These are phyloP conservation scores for Pasiphila rectangulata DNA, from an alignment of 2,888 invertebrate genomes.

Conservation along the genomic window DNA sequence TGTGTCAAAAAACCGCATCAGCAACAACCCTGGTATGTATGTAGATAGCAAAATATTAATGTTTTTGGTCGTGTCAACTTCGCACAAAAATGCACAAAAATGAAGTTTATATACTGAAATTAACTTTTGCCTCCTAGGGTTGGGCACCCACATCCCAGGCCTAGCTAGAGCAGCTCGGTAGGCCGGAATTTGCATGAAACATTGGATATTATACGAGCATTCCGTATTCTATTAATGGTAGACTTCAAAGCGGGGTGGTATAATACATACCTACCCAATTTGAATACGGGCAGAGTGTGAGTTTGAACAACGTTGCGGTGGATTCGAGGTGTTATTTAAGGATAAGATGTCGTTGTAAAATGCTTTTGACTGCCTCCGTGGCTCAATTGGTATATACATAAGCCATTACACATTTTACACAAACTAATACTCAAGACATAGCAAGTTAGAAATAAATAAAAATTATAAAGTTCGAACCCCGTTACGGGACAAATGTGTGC, in stretches of 20 bases:
- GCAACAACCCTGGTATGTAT: too few species aligned
- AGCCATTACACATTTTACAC: too few species aligned
- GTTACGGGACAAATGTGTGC: too few species aligned
- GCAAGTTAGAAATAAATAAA: too few species aligned
- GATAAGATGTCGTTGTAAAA: constrained; percentile 2
- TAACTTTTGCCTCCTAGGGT: background rate
- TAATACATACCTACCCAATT: constrained; percentile 28
- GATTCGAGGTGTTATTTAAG: constrained; percentile 15
- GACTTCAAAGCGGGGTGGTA: constrained; percentile 35
- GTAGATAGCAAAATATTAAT: background rate
- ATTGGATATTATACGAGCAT: constrained; percentile 42
- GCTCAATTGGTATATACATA: too few species aligned
- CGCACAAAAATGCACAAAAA: too few species aligned
- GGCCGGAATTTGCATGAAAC: constrained; percentile 49
- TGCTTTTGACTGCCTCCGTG: background rate
- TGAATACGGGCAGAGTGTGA: constrained; percentile 25
- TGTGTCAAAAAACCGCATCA: too few species aligned
- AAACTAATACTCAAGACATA: too few species aligned
- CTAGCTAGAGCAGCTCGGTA: constrained; percentile 32
- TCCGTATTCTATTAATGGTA: constrained; percentile 50
- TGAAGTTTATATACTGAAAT: background rate
- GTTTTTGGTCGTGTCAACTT: too few species aligned
- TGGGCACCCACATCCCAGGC: constrained; percentile 16
- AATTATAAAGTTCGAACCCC: too few species aligned
- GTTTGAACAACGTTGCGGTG: constrained; percentile 16